phyloP scores from a whole-genome alignment of 2,797 vertebrate genomes.

The Pagetopsis macropterus region DNA sequence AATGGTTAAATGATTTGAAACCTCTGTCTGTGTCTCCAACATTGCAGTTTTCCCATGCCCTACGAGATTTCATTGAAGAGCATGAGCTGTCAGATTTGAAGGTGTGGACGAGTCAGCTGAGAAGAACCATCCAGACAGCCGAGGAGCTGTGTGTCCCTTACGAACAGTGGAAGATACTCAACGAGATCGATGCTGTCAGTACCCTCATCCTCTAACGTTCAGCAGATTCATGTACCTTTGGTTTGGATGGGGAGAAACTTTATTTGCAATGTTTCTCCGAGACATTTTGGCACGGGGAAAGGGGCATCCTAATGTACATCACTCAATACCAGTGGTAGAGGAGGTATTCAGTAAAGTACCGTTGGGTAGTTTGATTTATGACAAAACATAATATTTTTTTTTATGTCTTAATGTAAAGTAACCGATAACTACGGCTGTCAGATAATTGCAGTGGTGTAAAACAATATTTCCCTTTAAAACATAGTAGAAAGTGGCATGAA shows the following conservation, averaged over 20 bases:
- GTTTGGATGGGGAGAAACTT: neutral
- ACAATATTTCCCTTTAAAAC: neutral
- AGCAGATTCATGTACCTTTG: neutral
- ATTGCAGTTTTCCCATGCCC: slow-evolving; percentile 86
- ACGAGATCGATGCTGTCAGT: slow-evolving; percentile 97
- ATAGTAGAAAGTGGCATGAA: neutral
- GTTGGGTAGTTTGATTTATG: neutral
- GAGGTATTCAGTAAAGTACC: neutral
- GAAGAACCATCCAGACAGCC: slow-evolving; percentile 96
- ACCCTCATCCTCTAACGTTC: neutral
- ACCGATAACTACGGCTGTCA: neutral
- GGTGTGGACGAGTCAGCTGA: slow-evolving; percentile 98
- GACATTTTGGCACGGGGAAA: too few relatives aligned
- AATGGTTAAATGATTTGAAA: neutral
- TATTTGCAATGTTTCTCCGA: neutral
- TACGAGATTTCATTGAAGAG: slow-evolving; percentile 90
- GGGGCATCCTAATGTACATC: neutral
- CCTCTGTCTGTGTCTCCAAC: slow-evolving; percentile 2
- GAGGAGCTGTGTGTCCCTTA: slow-evolving; percentile 93
- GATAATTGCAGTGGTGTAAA: neutral
- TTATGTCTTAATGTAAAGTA: neutral
- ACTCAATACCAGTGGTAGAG: neutral
- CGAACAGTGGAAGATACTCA: slow-evolving; percentile 98
- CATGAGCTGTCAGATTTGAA: slow-evolving; percentile 93
- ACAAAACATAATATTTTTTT: neutral